These are phyloP conservation scores for Clitarchus hookeri DNA, from an alignment of 2,888 invertebrate species.

Conservation along the genomic window DNA sequence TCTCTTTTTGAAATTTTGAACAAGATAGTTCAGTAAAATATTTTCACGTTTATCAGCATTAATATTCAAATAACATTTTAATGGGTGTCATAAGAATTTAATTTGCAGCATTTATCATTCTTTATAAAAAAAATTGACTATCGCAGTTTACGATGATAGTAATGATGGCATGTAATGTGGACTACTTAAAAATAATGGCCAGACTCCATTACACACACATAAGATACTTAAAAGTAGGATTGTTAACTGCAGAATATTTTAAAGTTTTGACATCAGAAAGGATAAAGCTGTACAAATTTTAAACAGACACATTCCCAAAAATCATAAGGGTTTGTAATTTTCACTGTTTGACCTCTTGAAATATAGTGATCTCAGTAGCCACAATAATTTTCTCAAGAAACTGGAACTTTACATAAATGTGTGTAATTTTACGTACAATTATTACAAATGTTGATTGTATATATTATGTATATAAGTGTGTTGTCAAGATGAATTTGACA, in stretches of 20 bases:
- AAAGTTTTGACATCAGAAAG: neutral
- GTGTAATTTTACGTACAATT: neutral
- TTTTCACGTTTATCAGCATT: neutral
- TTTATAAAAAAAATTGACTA: neutral
- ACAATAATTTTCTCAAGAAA: neutral
- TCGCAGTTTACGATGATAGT: neutral
- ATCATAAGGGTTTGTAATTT: neutral
- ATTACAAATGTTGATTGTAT: neutral
- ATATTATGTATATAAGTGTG: neutral
- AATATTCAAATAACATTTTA: neutral
- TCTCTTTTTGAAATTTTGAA: neutral
- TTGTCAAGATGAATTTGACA: conserved; percentile 8
- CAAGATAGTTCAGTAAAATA: neutral
- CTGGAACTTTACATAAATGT: neutral
- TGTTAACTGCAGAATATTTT: neutral
- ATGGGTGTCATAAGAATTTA: neutral
- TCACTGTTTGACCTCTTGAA: neutral
- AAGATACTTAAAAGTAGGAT: neutral
- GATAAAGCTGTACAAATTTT: neutral
- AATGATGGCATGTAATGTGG: neutral
- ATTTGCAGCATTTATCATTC: neutral
- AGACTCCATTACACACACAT: neutral
- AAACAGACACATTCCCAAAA: neutral
- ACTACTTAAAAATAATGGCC: neutral
- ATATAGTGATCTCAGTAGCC: neutral